Evolutionary conservation across 2,888 invertebrate species (phyloP).

Genomic region (Rhimphoctona megacephalus): DNA sequence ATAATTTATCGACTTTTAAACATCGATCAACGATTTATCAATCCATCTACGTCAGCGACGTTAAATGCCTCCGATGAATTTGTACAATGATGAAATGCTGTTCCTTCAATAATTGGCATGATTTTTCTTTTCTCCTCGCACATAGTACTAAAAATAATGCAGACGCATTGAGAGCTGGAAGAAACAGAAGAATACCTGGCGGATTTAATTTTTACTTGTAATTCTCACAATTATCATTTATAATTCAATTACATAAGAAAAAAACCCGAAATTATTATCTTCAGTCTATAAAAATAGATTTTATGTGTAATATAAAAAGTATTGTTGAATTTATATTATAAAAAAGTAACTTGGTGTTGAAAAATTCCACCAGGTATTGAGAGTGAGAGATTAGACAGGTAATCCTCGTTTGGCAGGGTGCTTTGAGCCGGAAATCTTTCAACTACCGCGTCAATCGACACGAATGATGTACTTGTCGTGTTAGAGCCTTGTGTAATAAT

Average conservation of each 20-base stretch:
- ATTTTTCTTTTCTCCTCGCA: neutral
- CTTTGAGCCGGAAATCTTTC: slow-evolving; percentile 41
- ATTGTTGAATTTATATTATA: neutral
- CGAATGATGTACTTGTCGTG: slow-evolving; percentile 25
- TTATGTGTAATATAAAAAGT: neutral
- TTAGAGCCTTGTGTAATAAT: slow-evolving; percentile 16
- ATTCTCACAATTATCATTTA: neutral
- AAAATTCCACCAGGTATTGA: slow-evolving; percentile 36
- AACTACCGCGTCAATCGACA: slow-evolving; percentile 37
- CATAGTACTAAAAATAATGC: too few relatives aligned
- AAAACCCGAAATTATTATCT: neutral
- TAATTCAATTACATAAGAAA: neutral
- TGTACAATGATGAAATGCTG: slow-evolving; percentile 56
- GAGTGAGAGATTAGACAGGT: slow-evolving; percentile 26
- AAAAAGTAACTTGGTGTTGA: neutral
- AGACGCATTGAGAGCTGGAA: slow-evolving; percentile 35
- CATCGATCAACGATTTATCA: slow-evolving; percentile 35
- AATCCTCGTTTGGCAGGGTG: slow-evolving; percentile 36
- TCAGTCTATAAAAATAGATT: neutral
- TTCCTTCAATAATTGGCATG: neutral
- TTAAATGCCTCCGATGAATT: slow-evolving; percentile 47
- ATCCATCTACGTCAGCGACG: slow-evolving; percentile 34
- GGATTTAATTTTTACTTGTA: neutral
- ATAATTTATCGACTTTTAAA: slow-evolving; percentile 31
- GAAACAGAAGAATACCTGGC: slow-evolving; percentile 25